Evolutionary conservation across 1,140 invertebrate species (phyloP).

Genomic region (Drosophila willistoni): DNA sequence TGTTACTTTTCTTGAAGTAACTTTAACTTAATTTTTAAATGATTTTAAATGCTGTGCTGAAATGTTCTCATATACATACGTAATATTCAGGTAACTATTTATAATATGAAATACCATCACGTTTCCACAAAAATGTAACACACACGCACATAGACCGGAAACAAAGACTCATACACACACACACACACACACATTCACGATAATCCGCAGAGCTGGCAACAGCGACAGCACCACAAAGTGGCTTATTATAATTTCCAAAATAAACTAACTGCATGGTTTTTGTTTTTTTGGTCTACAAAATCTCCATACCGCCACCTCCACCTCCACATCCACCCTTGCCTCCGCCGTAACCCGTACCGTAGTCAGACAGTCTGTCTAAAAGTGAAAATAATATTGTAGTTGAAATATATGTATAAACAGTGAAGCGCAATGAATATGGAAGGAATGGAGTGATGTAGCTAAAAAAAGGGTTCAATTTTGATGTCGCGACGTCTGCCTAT

Average conservation of each 20-base stretch:
- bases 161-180: constrained; percentile 4
- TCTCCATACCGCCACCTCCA: too few relatives aligned
- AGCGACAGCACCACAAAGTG: constrained; percentile 41
- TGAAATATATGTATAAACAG: constrained; percentile 65
- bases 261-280: constrained; percentile 59
- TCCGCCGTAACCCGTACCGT: too few relatives aligned
- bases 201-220: not conserved
- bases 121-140: not conserved
- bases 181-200: not conserved
- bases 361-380: constrained; percentile 41
- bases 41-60: too few relatives aligned
- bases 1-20: too few relatives aligned
- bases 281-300: not conserved
- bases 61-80: not conserved
- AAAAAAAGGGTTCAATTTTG: constrained; percentile 65
- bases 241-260: constrained; percentile 76
- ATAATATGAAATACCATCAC: constrained; percentile 6
- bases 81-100: constrained; percentile 4
- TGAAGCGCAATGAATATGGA: not conserved
- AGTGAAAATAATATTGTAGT: constrained; percentile 70
- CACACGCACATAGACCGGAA: not conserved
- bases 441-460: constrained; percentile 3
- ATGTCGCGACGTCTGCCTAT: constrained; percentile 37
- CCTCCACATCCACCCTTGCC: constrained; percentile 21
- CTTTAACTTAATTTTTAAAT: too few relatives aligned